Evolutionary conservation across 2,113 vertebrate species (phyloP), one percentile per base, ranked within the genome.

Genomic region (Zingel zingel): DNA sequence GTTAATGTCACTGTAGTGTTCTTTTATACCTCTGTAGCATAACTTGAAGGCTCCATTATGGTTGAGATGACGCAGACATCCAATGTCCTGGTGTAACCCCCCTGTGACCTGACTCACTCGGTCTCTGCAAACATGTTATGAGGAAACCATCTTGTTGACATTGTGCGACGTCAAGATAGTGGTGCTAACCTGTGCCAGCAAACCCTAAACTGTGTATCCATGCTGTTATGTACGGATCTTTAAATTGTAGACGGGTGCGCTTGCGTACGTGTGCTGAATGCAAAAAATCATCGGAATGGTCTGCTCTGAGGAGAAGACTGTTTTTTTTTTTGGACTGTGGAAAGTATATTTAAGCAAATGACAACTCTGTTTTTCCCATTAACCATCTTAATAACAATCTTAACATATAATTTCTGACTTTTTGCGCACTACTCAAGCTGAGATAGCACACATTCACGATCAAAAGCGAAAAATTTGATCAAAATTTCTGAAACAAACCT

Each of bases 1-100:
- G 74, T 91, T 83, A 83, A 56, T 70, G 70, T 71, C 33, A 3
- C n/a, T 36, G 50, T 23, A 14, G n/a, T 51, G 54, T 64, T 82
- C 78, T 2, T 62, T 76, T 39, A 19, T 48, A 25, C 10, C 1
- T 14, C 59, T 19, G 72, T 45, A 72, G 74, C 85, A 84, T 76
- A 33, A 82, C 47, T 56, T 79, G 74, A 89, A 88, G 70, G 74
- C 81, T 80, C 78, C 89, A 88, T 91, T 91, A 87, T 84, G 84
- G 71, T 61, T 87, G 86, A 86, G 77, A 85, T 85, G 87, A 90
- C 71, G 30, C 85, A 93, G 88, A 73, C 62, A 48, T 45, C 27
- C 82, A 45, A 67, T 63, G 81, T 77, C 74, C 73, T 67, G 54
- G 66, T 53, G 59, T 69, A 81, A 84, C 39, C 65, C 81, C 62